Percentiles rank a stretch among this genome's conserved stretches.
These are phyloP conservation scores for Papilio polytes DNA, from an alignment of 1,140 invertebrate genomes.

Conservation along the genomic window DNA sequence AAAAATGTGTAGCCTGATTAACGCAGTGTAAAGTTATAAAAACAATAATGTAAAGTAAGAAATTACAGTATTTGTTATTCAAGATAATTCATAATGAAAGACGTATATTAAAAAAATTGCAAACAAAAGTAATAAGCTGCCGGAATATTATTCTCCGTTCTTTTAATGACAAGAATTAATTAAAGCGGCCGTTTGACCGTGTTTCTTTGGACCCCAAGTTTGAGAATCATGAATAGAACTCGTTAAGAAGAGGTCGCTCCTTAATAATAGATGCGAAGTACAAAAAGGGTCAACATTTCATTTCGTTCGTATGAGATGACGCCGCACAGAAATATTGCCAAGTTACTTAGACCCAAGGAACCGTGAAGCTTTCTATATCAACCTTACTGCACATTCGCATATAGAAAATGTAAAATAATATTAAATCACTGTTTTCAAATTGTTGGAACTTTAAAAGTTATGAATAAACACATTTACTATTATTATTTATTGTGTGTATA, in stretches of 20 bases:
- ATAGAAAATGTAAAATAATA: background rate
- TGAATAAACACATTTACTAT: background rate
- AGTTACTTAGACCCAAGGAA: slow-evolving; percentile 33
- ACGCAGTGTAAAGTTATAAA: background rate
- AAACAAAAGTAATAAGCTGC: slow-evolving; percentile 20
- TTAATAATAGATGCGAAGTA: slow-evolving; percentile 57
- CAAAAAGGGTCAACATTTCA: slow-evolving; percentile 65
- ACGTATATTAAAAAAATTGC: background rate
- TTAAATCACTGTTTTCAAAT: background rate
- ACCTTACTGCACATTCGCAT: background rate
- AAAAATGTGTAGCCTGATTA: background rate
- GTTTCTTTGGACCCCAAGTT: slow-evolving; percentile 60
- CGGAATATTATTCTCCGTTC: slow-evolving; percentile 13
- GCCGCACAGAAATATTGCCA: slow-evolving; percentile 53
- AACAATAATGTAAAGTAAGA: background rate
- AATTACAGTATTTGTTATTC: slow-evolving; percentile 1
- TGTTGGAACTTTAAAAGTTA: background rate
- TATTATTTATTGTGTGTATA: no score
- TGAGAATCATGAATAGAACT: slow-evolving; percentile 61
- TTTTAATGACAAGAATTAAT: slow-evolving; percentile 37
- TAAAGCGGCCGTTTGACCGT: slow-evolving; percentile 41
- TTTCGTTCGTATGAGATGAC: slow-evolving; percentile 54
- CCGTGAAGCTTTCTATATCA: slow-evolving; percentile 26
- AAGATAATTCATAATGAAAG: background rate
- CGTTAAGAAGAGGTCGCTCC: slow-evolving; percentile 60